Evolutionary conservation across 1,140 invertebrate species (phyloP).

Genomic region (Bombus waltoni): DNA sequence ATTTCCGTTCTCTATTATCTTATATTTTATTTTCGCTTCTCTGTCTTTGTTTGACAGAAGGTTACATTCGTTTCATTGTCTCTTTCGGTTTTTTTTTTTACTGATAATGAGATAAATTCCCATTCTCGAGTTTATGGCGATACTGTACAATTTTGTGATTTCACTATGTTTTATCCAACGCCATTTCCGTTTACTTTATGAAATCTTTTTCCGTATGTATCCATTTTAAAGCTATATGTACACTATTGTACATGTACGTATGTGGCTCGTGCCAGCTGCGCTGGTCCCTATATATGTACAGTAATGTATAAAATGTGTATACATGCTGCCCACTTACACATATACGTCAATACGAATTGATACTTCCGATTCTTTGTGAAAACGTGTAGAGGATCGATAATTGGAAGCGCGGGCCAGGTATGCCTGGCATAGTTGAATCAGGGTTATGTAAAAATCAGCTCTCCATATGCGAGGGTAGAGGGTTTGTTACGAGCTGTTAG

Average conservation of each 20-base stretch:
- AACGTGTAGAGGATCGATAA: conserved; percentile 13
- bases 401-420: not conserved
- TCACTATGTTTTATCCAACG: too few species aligned
- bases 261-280: not conserved
- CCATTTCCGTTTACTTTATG: not conserved
- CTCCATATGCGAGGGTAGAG: not conserved
- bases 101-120: not conserved
- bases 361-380: not conserved
- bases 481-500: conserved; percentile 37
- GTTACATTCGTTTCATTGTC: not conserved
- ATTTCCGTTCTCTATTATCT: not conserved
- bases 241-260: not conserved
- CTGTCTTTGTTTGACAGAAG: not conserved
- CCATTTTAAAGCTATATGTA: not conserved
- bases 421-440: not conserved
- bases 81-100: not conserved
- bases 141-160: too few species aligned
- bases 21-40: not conserved
- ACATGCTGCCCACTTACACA: too few species aligned
- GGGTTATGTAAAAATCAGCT: conserved; percentile 21
- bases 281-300: not conserved
- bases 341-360: not conserved
- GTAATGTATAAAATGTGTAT: too few species aligned
- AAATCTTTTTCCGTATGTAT: not conserved
- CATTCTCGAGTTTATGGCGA: not conserved